These are phyloP conservation scores for Diorhabda sublineata DNA, from an alignment of 1,140 invertebrate species.

Conservation along the genomic window DNA sequence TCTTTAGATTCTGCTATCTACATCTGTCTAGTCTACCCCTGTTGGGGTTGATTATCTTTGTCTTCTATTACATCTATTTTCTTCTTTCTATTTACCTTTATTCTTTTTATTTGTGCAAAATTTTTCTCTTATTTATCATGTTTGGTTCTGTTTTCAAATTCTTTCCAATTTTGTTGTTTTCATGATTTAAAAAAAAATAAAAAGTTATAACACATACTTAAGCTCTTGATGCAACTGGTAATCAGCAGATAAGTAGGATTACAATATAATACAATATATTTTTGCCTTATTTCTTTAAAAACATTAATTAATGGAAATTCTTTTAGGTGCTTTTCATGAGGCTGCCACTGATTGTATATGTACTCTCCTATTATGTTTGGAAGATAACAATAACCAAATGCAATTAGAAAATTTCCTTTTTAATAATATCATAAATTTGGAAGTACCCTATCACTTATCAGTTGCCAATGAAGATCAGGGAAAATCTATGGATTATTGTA, in stretches of 20 bases:
- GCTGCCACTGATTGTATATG: slow-evolving; percentile 88
- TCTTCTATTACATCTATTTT: no score
- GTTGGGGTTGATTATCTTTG: no score
- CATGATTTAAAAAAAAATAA: no score
- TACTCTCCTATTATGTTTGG: slow-evolving; percentile 73
- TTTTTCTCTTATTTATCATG: no score
- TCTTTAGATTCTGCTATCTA: no score
- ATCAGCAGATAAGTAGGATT: neutral
- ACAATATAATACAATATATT: slow-evolving; percentile 5
- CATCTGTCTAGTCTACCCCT: no score
- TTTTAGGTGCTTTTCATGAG: slow-evolving; percentile 72
- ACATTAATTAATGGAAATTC: neutral
- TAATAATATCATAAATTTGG: slow-evolving; percentile 73
- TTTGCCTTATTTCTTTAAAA: neutral
- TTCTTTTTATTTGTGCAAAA: no score
- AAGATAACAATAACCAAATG: slow-evolving; percentile 67
- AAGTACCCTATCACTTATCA: slow-evolving; percentile 84
- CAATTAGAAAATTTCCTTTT: slow-evolving; percentile 74
- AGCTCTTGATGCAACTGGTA: no score
- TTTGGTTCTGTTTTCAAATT: no score
- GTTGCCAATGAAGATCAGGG: slow-evolving; percentile 91
- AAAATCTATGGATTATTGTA: slow-evolving; percentile 86
- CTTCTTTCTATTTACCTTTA: no score
- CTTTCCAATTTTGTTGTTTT: no score
- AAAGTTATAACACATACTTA: no score